Evolutionary conservation across 2,113 vertebrate species (phyloP).

Genomic region (Echinops telfairi): DNA sequence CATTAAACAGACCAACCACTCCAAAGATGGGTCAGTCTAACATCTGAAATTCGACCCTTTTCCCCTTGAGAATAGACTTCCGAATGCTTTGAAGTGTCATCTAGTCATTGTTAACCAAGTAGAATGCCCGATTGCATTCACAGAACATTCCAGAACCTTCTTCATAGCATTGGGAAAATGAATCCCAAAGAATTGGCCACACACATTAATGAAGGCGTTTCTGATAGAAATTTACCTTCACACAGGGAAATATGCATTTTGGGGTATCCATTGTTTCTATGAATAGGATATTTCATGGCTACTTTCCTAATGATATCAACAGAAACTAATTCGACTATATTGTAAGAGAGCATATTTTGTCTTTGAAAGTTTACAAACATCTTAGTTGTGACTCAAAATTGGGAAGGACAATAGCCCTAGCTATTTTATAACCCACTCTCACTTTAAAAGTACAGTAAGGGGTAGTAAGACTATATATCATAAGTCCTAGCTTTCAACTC

Average conservation of each 20-base stretch:
- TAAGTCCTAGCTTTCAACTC: background rate
- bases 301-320: background rate
- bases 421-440: conserved; percentile 10
- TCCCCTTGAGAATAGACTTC: conserved; percentile 24
- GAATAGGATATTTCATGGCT: background rate
- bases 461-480: background rate
- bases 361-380: conserved; percentile 11
- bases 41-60: conserved; percentile 36
- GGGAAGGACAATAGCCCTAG: background rate
- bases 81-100: background rate
- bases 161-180: background rate
- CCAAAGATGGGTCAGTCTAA: background rate
- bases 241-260: background rate
- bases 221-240: conserved; percentile 32
- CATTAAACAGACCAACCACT: background rate
- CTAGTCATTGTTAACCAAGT: background rate
- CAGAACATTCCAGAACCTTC: background rate
- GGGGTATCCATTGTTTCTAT: background rate
- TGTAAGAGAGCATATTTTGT: background rate
- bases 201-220: background rate
- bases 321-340: conserved; percentile 14
- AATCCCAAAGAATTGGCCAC: background rate
- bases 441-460: background rate
- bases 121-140: background rate
- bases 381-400: background rate